Evolutionary conservation across 2,888 invertebrate species (phyloP).

Genomic region (Tenthredo livida): DNA sequence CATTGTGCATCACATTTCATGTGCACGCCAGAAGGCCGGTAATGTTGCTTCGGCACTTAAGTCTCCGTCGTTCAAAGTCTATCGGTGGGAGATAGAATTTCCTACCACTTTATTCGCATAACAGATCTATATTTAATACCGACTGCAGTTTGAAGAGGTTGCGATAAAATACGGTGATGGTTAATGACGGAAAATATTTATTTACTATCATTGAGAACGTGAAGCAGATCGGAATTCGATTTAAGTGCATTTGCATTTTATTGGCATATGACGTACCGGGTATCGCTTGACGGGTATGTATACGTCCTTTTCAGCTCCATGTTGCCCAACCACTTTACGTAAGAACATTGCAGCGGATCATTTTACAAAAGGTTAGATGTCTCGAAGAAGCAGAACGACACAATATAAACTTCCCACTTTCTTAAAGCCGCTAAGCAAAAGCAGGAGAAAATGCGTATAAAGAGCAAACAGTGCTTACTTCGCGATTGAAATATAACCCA

Average conservation of each 20-base stretch:
- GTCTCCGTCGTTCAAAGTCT: conserved; percentile 1
- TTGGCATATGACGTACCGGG: neutral
- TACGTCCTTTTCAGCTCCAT: neutral
- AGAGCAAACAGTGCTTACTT: neutral
- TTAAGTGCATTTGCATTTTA: conserved; percentile 40
- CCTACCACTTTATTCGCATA: neutral
- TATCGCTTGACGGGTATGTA: neutral
- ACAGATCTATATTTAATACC: neutral
- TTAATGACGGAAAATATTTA: conserved; percentile 18
- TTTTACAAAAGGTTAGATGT: conserved; percentile 19
- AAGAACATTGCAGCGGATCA: conserved; percentile 1
- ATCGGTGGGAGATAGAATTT: neutral
- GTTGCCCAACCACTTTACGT: conserved; percentile 23
- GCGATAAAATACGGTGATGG: neutral
- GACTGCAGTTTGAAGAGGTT: neutral
- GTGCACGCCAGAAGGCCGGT: neutral
- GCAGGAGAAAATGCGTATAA: neutral
- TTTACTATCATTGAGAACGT: neutral
- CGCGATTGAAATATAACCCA: neutral
- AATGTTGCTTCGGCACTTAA: neutral
- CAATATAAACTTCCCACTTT: neutral
- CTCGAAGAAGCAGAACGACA: neutral
- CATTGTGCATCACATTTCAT: neutral
- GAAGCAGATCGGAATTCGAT: conserved; percentile 7
- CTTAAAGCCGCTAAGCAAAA: neutral